Conservation (phyloP, 2,888 invertebrate genomes). For the Acrobasis suavella region DNA sequence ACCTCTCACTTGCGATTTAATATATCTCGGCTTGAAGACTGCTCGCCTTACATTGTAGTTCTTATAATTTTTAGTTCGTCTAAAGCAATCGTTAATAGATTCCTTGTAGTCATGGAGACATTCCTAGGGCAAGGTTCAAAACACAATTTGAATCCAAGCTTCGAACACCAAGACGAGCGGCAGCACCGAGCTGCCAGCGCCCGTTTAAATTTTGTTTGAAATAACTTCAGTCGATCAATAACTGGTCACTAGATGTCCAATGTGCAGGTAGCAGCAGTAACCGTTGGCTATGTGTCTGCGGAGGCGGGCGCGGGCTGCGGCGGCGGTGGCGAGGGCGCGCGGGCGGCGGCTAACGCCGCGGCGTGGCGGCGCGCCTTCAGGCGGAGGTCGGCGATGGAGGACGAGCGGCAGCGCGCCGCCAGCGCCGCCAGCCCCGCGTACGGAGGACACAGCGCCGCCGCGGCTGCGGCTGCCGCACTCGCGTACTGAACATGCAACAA, state of each 20-base stretch:
- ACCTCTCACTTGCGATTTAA: too few relatives aligned
- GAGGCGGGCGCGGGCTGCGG: conserved; percentile 45
- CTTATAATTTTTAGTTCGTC: too few relatives aligned
- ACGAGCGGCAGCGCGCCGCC: conserved; percentile 91
- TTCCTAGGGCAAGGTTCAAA: too few relatives aligned
- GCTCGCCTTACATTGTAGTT: too few relatives aligned
- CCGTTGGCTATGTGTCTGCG: conserved; percentile 61
- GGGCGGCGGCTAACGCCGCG: conserved; percentile 89
- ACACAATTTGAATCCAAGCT: too few relatives aligned
- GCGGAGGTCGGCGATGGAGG: conserved; percentile 96
- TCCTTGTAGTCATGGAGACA: too few relatives aligned
- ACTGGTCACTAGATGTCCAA: not conserved
- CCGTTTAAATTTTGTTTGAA: not conserved
- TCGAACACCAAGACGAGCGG: too few relatives aligned
- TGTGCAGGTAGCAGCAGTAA: not conserved
- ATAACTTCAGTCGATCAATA: not conserved
- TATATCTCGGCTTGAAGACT: too few relatives aligned
- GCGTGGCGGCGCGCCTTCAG: conserved; percentile 96
- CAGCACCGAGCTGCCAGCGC: too few relatives aligned
- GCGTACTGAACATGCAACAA: conserved; percentile 55
- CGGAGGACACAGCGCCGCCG: conserved; percentile 85
- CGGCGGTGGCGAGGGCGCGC: conserved; percentile 54
- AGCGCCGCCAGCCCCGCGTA: conserved; percentile 90
- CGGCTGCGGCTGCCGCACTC: conserved; percentile 74
- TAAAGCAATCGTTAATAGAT: too few relatives aligned